Evolutionary conservation across 2,888 invertebrate species (phyloP).

Genomic region (Chironomus riparius): DNA sequence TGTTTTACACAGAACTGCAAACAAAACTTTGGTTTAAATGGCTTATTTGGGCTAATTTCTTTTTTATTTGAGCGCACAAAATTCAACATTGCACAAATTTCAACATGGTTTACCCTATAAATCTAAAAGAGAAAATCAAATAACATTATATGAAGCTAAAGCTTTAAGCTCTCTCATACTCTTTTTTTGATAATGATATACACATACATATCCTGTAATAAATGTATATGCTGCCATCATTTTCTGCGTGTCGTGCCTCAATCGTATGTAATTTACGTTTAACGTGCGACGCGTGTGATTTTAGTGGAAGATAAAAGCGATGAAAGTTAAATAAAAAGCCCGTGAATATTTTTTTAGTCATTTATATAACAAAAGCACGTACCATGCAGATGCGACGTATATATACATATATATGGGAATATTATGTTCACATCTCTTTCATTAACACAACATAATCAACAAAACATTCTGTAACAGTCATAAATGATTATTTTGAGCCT

Average conservation of each 20-base stretch:
- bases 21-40: too few species aligned
- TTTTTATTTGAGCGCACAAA: too few species aligned
- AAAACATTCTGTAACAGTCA: background rate
- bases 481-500: background rate
- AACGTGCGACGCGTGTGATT: constrained; percentile 9
- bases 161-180: background rate
- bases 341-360: background rate
- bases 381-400: background rate
- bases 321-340: background rate
- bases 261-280: background rate
- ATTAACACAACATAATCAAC: background rate
- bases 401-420: background rate
- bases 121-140: background rate
- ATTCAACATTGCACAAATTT: too few species aligned
- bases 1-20: too few species aligned
- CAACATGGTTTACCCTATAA: too few species aligned
- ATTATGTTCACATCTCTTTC: background rate
- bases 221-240: background rate
- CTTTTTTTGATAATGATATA: background rate
- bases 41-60: too few species aligned
- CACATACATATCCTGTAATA: background rate
- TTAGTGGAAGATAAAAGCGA: background rate
- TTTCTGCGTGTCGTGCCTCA: constrained; percentile 4
- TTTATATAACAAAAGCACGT: background rate
- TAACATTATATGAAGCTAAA: background rate